Base-by-base conservation (phyloP, 2,797 vertebrate genomes). In the Phrynocephalus guinanensis region DNA sequence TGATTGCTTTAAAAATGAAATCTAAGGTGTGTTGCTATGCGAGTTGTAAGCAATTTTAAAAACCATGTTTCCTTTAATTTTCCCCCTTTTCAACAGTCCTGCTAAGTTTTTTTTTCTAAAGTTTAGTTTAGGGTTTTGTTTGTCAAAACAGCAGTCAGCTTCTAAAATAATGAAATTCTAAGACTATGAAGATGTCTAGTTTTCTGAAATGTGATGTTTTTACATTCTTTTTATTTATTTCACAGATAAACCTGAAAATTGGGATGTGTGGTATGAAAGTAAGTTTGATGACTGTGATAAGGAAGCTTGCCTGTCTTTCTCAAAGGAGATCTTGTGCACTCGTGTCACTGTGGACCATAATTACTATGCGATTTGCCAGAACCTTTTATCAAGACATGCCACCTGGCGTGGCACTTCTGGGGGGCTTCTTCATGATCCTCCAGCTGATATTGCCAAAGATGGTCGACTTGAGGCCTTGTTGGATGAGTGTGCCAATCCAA, bases 261-360 rank as follows among this genome's bases (percentile, higher is more conserved):
- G 98, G 92, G 99, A 99, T 78, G 97, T 98, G 26, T 99, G 98
- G 99, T 99, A 99, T 24, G 99, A 99, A 95, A 99, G 98, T 97
- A 98, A 98, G 66, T 99, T 99, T 68, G 99, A 99, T 95, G 98
- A 99, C 95, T 99, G 99, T 87, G 99, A 99, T 95, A 97, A 99
- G 91, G 99, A 99, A 95, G 99, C 99, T 93, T 99, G 99, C 91
- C 97, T 99, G 86, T 99, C 99, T n/a, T 99, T 99, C 96, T 99
- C 99, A 20, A 99, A 99, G 95, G 99, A 99, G 95, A 98, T 98
- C 30, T 98, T 99, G 52, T 99, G 99, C 91, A 97, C 98, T 88
- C 96, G 98, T 78, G 98, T 98, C 94, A 99, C 98, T 48, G 98
- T 99, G 95, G 99, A 99, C 97, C 99, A 99, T 96, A 99, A 99